A percentile compares a stretch with the other conserved stretches of the same genome.
Conservation (phyloP, 2,888 invertebrate genomes). For the Cerceris rybyensis region DNA sequence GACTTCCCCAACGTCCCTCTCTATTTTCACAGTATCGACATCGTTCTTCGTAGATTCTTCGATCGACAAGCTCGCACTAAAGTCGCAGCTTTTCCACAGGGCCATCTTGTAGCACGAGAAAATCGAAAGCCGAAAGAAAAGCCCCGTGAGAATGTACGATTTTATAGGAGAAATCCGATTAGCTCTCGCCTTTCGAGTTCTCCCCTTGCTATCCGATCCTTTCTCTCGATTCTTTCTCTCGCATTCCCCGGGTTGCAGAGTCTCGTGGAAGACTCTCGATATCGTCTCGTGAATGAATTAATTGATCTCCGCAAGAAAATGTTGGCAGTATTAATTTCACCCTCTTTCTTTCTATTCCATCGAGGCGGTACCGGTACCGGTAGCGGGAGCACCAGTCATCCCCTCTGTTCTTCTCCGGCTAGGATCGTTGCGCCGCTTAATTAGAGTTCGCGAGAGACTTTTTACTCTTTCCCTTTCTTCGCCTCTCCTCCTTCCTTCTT, state of each 20-base stretch:
- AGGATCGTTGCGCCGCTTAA: conserved; percentile 50
- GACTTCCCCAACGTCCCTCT: too few relatives aligned
- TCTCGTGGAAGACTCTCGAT: not conserved
- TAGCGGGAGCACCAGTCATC: not conserved
- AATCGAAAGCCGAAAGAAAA: conserved; percentile 39
- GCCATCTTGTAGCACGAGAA: not conserved
- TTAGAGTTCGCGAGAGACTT: conserved; percentile 49
- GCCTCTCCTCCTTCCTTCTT: conserved; percentile 20
- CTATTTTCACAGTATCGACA: too few relatives aligned
- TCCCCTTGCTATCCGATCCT: conserved; percentile 9
- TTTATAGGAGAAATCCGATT: conserved; percentile 65
- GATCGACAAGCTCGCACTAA: too few relatives aligned
- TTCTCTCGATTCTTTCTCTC: conserved; percentile 2
- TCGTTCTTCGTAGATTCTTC: too few relatives aligned
- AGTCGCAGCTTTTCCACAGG: too few relatives aligned
- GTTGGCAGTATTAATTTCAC: conserved; percentile 56
- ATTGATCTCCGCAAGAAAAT: conserved; percentile 59
- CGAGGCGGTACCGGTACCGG: not conserved
- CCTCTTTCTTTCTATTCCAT: conserved; percentile 37
- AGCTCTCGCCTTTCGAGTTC: conserved; percentile 34
- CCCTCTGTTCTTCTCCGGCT: not conserved
- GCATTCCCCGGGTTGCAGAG: too few relatives aligned
- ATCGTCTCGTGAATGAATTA: conserved; percentile 41
- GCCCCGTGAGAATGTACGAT: conserved; percentile 52
- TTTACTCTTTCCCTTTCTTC: conserved; percentile 27